Evolutionary conservation across 2,113 vertebrate species (phyloP), one percentile per base, ranked within the genome.

Genomic region (Natator depressus): DNA sequence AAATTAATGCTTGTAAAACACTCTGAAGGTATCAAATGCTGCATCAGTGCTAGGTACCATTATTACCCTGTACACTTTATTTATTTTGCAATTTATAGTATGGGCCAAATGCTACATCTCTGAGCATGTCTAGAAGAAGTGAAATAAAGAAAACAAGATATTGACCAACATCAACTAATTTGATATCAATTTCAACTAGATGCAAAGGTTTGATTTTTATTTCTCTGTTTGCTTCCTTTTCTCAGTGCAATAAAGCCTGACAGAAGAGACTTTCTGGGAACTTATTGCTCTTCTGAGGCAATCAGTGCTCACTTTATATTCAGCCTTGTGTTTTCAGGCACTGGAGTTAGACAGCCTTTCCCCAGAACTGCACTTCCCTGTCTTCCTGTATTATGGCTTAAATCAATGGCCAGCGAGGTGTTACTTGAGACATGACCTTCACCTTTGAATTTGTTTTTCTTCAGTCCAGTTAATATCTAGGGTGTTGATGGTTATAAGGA

Each of bases 261-360:
- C 76, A 93, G 91, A 72, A 92, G 90, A 93, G 94, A 96, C 84
- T 14, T 93, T 85, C 47, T 92, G 94, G 89, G 94, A 90, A 75
- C 88, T 84, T 69, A 20, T 19, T 96, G 96, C 55, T 86, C 89
- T 97, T 84, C 84, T 95, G 76, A 93, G 94, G 92, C 95, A 88
- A 95, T 95, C 96, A 94, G 93, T 90, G 89, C 89, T 96, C 93
- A 84, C 87, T 95, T 97, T 97, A 96, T 97, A 96, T 93, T 84
- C 76, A 93, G 96, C 62, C 82, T 90, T 90, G 91, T 94, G 91
- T 95, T 90, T 89, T 80, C 94, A 93, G 88, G 92, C 91, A 9
- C 17, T 80, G 92, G 59, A 97, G 79, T 78, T 94, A 87, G 94
- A n/a, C 89, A 95, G 88, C 82, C 88, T 92, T 94, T 90, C 91